Conservation (phyloP, 2,888 invertebrate genomes). For the Platycnemis pennipes region DNA sequence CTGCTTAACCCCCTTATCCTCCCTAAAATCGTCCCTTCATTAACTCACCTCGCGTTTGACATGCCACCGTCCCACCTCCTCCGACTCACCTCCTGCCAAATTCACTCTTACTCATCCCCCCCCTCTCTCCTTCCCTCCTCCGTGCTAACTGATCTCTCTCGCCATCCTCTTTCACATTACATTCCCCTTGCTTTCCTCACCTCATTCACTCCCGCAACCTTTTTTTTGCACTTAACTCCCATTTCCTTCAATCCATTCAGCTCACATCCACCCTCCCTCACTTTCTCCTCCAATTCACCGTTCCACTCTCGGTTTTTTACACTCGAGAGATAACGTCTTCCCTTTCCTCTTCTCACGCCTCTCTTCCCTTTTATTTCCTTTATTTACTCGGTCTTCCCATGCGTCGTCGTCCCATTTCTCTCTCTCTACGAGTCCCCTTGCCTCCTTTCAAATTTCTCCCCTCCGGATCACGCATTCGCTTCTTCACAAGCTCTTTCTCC, state of each 20-base stretch:
- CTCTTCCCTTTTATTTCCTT: not conserved
- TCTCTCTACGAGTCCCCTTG: not conserved
- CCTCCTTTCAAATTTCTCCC: not conserved
- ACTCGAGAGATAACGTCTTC: not conserved
- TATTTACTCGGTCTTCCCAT: not conserved
- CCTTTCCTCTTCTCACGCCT: not conserved
- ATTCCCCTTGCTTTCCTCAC: not conserved
- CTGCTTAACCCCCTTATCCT: not conserved
- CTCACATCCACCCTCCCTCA: not conserved
- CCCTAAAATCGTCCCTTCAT: not conserved
- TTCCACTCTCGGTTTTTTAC: not conserved
- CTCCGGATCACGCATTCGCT: not conserved
- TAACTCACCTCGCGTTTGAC: slow-evolving; percentile 7
- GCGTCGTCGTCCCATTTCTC: not conserved
- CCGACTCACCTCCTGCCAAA: not conserved
- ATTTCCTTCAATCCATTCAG: not conserved
- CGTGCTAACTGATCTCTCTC: no score
- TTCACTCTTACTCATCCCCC: not conserved
- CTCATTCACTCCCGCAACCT: not conserved
- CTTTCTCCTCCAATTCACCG: not conserved
- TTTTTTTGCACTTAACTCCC: not conserved
- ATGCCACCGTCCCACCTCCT: not conserved
- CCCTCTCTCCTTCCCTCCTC: not conserved
- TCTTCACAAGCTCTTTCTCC: not conserved
- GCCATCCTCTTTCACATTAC: no score